Conservation (phyloP, 2,888 invertebrate genomes). For the Xylophagus ater region DNA sequence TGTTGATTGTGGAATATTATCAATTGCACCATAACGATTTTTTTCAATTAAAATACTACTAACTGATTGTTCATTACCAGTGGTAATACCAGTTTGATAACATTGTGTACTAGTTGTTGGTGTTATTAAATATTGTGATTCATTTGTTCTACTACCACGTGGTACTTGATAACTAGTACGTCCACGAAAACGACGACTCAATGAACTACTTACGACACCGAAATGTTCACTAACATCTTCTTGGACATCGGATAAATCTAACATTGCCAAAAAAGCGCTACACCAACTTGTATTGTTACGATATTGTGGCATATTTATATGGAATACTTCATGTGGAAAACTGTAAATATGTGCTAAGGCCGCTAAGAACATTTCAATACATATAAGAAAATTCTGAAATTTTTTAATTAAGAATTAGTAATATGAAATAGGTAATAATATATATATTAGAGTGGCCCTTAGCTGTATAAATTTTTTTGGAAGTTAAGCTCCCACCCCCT, state of each 20-base stretch:
- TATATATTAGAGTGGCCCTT: no score
- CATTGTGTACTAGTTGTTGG: conserved; percentile 21
- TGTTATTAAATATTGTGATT: conserved; percentile 35
- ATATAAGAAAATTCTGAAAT: conserved; percentile 86
- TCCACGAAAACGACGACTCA: conserved; percentile 67
- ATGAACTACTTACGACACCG: conserved; percentile 72
- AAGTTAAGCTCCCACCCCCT: no score
- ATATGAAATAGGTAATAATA: no score
- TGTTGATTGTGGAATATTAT: conserved; percentile 19
- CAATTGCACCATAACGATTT: conserved; percentile 31
- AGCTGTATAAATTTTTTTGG: no score
- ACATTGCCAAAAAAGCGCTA: conserved; percentile 80
- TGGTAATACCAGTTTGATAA: conserved; percentile 20
- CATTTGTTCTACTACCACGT: conserved; percentile 53
- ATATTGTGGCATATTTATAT: conserved; percentile 46
- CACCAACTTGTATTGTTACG: conserved; percentile 51
- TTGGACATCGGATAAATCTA: conserved; percentile 93
- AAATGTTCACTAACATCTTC: conserved; percentile 88
- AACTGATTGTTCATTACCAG: conserved; percentile 24
- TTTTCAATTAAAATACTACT: conserved; percentile 22
- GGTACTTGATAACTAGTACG: conserved; percentile 63
- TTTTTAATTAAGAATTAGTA: no score
- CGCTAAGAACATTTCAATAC: conserved; percentile 96
- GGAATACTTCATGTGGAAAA: conserved; percentile 85
- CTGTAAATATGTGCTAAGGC: conserved; percentile 92